Evolutionary conservation across 2,113 vertebrate genomes (phyloP).

Genomic region (Protobothrops flavoviridis): DNA sequence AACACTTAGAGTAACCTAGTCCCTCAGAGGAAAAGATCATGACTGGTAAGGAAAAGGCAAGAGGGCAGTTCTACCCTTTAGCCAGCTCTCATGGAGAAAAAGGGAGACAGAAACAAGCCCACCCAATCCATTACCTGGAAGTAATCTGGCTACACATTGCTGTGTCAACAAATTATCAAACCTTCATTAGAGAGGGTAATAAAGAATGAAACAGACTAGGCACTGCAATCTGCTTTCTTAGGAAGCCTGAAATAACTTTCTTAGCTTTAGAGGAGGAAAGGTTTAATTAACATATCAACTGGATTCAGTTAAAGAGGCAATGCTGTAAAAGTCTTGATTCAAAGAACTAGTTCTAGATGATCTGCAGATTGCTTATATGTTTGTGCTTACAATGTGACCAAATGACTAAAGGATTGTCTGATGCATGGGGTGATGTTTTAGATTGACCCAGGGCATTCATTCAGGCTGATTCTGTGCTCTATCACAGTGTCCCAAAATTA

Average conservation of each 20-base stretch:
- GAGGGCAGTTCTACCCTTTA: background rate
- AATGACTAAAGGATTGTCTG: background rate
- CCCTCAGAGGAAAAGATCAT: slow-evolving; percentile 8
- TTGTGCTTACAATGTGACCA: background rate
- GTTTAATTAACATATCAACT: background rate
- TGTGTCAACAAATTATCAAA: slow-evolving; percentile 12
- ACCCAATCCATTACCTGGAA: background rate
- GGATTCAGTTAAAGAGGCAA: background rate
- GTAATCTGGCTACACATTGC: background rate
- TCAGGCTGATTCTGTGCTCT: background rate
- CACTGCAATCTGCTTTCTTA: background rate
- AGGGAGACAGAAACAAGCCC: background rate
- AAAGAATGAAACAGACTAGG: background rate
- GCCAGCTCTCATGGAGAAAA: background rate
- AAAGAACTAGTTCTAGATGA: background rate
- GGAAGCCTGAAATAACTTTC: background rate
- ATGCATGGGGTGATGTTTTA: background rate
- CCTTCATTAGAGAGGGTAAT: background rate
- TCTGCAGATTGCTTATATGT: background rate
- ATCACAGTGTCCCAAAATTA: background rate
- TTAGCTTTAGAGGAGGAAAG: background rate
- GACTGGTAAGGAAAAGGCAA: slow-evolving; percentile 21
- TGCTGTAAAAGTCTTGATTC: background rate
- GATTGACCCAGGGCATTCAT: background rate
- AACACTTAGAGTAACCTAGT: background rate